phyloP scores from a whole-genome alignment of 2,113 vertebrate species.

The Neofelis nebulosa region DNA sequence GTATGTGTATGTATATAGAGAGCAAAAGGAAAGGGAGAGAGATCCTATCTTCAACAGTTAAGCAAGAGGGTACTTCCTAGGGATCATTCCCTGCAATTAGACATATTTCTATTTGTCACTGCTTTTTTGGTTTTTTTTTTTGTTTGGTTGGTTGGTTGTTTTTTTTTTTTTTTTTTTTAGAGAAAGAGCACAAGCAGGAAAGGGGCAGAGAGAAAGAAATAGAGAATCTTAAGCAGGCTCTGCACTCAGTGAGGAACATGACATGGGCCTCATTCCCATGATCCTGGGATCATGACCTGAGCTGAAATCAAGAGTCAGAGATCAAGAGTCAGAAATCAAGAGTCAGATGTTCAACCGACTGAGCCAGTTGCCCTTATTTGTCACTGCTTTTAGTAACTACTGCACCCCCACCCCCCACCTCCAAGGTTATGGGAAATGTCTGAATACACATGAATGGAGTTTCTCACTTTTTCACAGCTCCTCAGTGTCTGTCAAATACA shows the following conservation, averaged over 20 bases:
- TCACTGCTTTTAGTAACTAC: not conserved
- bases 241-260: too few relatives aligned
- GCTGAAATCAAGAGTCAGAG: too few relatives aligned
- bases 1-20: not conserved
- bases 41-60: not conserved
- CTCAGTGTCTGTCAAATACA: not conserved
- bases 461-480: not conserved
- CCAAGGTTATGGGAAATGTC: not conserved
- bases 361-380: not conserved
- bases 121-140: not conserved
- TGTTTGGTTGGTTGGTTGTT: not conserved
- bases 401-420: accelerated
- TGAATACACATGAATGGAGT: not conserved
- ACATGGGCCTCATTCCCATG: too few relatives aligned
- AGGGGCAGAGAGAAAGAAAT: too few relatives aligned
- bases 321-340: too few relatives aligned
- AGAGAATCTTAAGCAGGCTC: too few relatives aligned
- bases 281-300: too few relatives aligned
- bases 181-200: too few relatives aligned
- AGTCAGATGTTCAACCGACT: too few relatives aligned
- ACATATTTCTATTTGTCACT: not conserved
- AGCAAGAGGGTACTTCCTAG: not conserved
- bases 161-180: too few relatives aligned
- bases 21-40: not conserved
- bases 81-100: not conserved